phyloP scores from a whole-genome alignment of 2,888 invertebrate species.

The Agriopis marginaria region DNA sequence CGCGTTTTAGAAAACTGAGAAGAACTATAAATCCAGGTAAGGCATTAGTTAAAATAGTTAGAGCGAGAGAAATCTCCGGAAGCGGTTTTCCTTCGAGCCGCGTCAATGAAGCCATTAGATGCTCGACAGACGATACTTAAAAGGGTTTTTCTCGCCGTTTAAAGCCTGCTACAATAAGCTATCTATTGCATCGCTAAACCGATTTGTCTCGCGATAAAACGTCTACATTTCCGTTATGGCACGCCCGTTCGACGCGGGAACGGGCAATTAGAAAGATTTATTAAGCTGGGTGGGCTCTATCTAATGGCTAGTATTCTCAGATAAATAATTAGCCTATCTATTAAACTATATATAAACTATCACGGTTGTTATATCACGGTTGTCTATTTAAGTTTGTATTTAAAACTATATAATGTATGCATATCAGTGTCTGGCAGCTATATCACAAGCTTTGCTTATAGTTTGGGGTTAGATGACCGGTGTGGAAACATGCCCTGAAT shows the following conservation, averaged over 20 bases:
- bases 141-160: conserved; percentile 27
- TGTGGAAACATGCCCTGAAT: no score
- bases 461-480: no score
- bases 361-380: no score
- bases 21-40: not conserved
- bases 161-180: conserved; percentile 23
- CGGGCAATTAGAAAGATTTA: conserved; percentile 4
- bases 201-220: conserved; percentile 27
- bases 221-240: conserved; percentile 20
- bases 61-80: conserved; percentile 20
- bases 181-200: conserved; percentile 19
- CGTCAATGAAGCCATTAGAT: conserved; percentile 15
- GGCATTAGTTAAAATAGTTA: conserved; percentile 19
- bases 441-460: no score
- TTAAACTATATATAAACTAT: no score
- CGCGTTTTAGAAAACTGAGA: conserved; percentile 4
- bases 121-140: conserved; percentile 2
- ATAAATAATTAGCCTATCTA: not conserved
- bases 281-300: not conserved
- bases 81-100: conserved; percentile 6
- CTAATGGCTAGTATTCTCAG: not conserved
- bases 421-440: no score
- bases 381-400: no score
- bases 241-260: conserved; percentile 6
- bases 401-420: no score